phyloP scores from a whole-genome alignment of 2,888 invertebrate genomes.

The Tipula lateralis region DNA sequence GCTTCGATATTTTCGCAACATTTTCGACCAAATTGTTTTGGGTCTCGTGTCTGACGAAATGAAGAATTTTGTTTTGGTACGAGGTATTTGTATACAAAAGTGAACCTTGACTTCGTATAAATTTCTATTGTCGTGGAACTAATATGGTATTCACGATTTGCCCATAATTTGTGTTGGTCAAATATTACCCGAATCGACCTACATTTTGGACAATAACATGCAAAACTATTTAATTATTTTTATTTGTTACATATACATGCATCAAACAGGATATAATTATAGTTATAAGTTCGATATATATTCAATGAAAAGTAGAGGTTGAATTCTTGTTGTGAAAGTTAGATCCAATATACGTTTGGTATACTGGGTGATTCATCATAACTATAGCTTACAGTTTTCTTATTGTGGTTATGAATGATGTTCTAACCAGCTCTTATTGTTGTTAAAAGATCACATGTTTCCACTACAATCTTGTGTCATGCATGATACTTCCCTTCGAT shows the following conservation, averaged over 20 bases:
- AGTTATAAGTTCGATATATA: background rate
- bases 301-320: background rate
- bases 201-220: background rate
- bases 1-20: background rate
- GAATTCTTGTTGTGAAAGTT: background rate
- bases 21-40: background rate
- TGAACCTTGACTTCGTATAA: background rate
- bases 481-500: too few species aligned
- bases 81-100: background rate
- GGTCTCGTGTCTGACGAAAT: background rate
- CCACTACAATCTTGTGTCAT: too few species aligned
- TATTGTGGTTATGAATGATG: too few species aligned
- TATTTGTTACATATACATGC: background rate
- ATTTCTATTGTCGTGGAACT: conserved; percentile 1
- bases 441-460: too few species aligned
- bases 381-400: too few species aligned
- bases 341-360: too few species aligned
- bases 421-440: too few species aligned
- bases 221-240: background rate
- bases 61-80: background rate
- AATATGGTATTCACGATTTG: background rate
- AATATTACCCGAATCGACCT: background rate
- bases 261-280: background rate
- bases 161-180: background rate
- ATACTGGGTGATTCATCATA: too few species aligned